Evolutionary conservation across 2,888 invertebrate species (phyloP), one percentile per base, ranked within the genome.

Genomic region (Dolomedes plantarius): DNA sequence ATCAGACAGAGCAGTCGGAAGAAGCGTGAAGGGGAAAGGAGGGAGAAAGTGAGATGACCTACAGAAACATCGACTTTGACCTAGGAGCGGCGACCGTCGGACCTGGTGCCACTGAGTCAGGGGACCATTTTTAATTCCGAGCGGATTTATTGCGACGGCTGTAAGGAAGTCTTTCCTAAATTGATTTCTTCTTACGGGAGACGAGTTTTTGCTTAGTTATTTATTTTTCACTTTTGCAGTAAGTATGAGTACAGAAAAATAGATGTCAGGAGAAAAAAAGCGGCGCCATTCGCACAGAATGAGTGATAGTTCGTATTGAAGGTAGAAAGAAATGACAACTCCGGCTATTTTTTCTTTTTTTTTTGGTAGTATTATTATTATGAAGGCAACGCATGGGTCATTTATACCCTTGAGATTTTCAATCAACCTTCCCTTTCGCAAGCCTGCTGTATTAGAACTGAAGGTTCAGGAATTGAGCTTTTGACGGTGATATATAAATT

Each of bases 81-180:
- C 83, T 73, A 23, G 28, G 69, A 71, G 64, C 71, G 69, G 75
- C 82, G 76, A 77, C 77, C 68, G 77, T 62, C 73, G 68, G 77
- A 85, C 77, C 83, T 77, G 77, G 83, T 73, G 83, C 73, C 83
- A 76, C 73, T 23, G 50, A 81, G 81, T 81, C 81, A 81, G 19
- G 71, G 73, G 62, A 50, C 72, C 83, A 77, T 85, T 85, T 85
- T 85, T 85, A 85, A 85, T 85, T 85, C 83, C 65, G 36, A 64
- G 19, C 73, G 83, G 77, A 77, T 73, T 77, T 85, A 85, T 73
- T 73, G 83, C 83, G 68, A 68, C 67, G 73, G 65, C 32, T 67
- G 80, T 72, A 50, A 27, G 76, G 27, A 76, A 82, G 68, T 71
- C 82, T 75, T 76, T 72, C 65, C 67, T 68, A 85, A 85, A 85